Evolutionary conservation across 2,113 vertebrate genomes (phyloP).

Genomic region (Tor tambroides): DNA sequence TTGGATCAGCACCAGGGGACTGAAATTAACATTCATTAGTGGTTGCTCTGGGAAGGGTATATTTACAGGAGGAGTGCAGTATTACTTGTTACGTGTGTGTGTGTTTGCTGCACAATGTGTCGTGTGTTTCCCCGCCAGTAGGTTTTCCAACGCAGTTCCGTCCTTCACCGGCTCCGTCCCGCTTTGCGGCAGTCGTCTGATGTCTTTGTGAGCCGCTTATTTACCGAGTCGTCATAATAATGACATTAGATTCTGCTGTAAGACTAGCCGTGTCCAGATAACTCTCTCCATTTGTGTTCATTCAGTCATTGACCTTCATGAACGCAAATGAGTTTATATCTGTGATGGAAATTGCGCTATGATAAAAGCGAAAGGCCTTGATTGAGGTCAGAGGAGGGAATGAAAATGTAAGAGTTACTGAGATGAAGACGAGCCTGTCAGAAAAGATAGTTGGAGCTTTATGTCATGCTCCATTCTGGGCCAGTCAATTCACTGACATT

Average conservation of each 20-base stretch:
- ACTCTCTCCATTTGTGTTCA: conserved; percentile 22
- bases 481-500: conserved; percentile 27
- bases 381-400: conserved; percentile 38
- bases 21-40: conserved; percentile 48
- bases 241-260: conserved; percentile 8
- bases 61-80: conserved; percentile 38
- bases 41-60: conserved; percentile 45
- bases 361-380: conserved; percentile 39
- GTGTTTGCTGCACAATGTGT: not conserved
- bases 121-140: not conserved
- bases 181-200: not conserved
- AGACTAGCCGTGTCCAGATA: conserved; percentile 18
- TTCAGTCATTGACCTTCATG: conserved; percentile 41
- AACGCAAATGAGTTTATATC: conserved; percentile 37
- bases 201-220: conserved; percentile 10
- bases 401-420: conserved; percentile 38
- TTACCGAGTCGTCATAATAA: conserved; percentile 8
- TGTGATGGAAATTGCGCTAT: conserved; percentile 29
- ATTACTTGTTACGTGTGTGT: conserved; percentile 21
- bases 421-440: conserved; percentile 35
- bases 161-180: conserved; percentile 15
- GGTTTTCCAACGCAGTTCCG: not conserved
- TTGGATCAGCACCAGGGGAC: conserved; percentile 38
- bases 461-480: conserved; percentile 41
- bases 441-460: conserved; percentile 26